These are phyloP conservation scores for Harmothoe impar DNA, from an alignment of 2,888 invertebrate species.

Conservation along the genomic window DNA sequence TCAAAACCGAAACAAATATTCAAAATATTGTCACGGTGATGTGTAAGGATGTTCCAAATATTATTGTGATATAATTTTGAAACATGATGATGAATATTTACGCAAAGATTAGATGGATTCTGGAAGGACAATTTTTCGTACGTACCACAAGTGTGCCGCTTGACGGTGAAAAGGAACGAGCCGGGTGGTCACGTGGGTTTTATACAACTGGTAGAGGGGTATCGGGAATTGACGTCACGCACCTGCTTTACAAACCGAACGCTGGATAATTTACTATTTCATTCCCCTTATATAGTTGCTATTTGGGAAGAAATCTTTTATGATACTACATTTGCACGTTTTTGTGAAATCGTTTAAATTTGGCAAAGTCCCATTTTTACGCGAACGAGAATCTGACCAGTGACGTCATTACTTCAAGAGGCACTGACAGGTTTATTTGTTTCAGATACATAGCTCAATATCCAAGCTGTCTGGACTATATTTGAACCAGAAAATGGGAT, in stretches of 20 bases:
- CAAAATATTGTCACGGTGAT: not conserved
- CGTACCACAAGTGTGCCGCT: slow-evolving; percentile 69
- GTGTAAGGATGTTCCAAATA: not conserved
- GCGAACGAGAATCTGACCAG: not conserved
- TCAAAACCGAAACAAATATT: not conserved
- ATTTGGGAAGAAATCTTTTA: too few relatives aligned
- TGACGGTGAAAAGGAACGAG: slow-evolving; percentile 74
- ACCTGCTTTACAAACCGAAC: not conserved
- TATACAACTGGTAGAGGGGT: slow-evolving; percentile 73
- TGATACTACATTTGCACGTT: too few relatives aligned
- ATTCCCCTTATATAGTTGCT: not conserved
- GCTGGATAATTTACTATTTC: too few relatives aligned
- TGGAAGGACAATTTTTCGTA: slow-evolving; percentile 37
- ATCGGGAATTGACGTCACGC: slow-evolving; percentile 55
- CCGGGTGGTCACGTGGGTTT: slow-evolving; percentile 75
- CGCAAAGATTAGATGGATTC: slow-evolving; percentile 40
- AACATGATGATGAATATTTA: slow-evolving; percentile 60
- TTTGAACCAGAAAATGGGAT: not conserved
- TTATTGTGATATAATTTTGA: not conserved
- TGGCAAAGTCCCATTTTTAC: too few relatives aligned
- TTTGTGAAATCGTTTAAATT: too few relatives aligned
- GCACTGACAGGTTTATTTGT: not conserved
- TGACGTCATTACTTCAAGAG: not conserved
- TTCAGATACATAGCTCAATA: too few relatives aligned
- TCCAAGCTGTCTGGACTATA: too few relatives aligned